Percentiles rank a stretch among this genome's conserved stretches.
These are phyloP conservation scores for Ailuropoda melanoleuca DNA, from an alignment of 2,113 vertebrate species.

Conservation along the genomic window DNA sequence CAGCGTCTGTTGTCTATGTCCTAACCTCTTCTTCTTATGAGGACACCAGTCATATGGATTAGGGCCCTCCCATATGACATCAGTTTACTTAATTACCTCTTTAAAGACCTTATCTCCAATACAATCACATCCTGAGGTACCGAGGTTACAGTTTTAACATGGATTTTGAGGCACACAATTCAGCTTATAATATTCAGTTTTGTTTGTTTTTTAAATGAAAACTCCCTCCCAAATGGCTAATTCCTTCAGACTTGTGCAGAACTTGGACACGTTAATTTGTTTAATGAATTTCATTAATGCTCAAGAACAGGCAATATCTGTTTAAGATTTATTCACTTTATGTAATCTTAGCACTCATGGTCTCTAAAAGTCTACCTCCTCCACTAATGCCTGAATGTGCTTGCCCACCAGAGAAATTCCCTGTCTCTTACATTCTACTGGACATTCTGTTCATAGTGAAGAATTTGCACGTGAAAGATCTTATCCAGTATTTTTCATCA, in stretches of 20 bases:
- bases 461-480: neutral
- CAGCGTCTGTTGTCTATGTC: neutral
- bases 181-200: neutral
- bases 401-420: neutral
- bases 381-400: neutral
- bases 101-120: neutral
- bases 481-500: neutral
- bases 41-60: neutral
- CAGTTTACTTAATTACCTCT: neutral
- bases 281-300: neutral
- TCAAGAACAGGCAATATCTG: neutral
- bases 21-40: neutral
- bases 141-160: neutral
- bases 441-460: neutral
- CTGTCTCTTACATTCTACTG: neutral
- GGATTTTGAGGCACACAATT: neutral
- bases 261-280: neutral
- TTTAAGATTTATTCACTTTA: neutral
- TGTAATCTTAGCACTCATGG: neutral
- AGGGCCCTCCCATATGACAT: neutral
- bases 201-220: neutral
- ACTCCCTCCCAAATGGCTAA: neutral
- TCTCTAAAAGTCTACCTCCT: neutral
- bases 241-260: neutral
- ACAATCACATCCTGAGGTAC: neutral